Evolutionary conservation across 2,113 vertebrate genomes (phyloP), one percentile per base, ranked within the genome.

Genomic region (Synodontis membranacea): DNA sequence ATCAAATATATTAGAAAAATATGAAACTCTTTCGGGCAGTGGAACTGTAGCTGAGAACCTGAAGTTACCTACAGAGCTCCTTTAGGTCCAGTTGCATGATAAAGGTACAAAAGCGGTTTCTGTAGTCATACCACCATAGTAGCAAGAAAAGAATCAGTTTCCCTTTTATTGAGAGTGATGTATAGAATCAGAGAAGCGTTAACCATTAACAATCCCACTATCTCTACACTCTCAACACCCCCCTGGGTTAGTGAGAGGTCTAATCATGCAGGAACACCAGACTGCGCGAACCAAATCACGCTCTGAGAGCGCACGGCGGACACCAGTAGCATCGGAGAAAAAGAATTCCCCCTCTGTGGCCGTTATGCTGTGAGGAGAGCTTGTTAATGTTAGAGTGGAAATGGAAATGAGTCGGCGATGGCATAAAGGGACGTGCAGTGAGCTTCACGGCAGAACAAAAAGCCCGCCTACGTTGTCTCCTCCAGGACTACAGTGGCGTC

Each of bases 401-500:
- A 56, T 66, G 78, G 46, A 50, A 50, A 50, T 66, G 76, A 70
- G 54, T n/a, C 66, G 42, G 48, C 50, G 34, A 46, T 6, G 68
- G 82, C 46, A 82, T 52, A 56, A 48, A 52, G 81, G 23, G 50
- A 34, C 76, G 84, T 86, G 88, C 93, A 87, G 92, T 64, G 80
- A 92, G 88, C 56, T 90, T 91, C 93, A 92, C 93, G 93, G 96
- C 95, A 91, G 91, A 92, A 89, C 92, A 93, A 89, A 78, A 62
- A 62, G 58, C 52, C 94, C 93, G 96, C 97, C 89, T 98, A 99
- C 97, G 94, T 95, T 94, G 91, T 95, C 93, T 95, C 94, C 95
- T 93, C 93, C 85, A 39, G 75, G 95, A 87, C 81, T 84, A 94
- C 92, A 94, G 90, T 1, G 82, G 91, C 92, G 89, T 78, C 75